Percentiles rank a stretch among this genome's conserved stretches.
Conservation (phyloP, 2,888 invertebrate species). For the Melieria picta region DNA sequence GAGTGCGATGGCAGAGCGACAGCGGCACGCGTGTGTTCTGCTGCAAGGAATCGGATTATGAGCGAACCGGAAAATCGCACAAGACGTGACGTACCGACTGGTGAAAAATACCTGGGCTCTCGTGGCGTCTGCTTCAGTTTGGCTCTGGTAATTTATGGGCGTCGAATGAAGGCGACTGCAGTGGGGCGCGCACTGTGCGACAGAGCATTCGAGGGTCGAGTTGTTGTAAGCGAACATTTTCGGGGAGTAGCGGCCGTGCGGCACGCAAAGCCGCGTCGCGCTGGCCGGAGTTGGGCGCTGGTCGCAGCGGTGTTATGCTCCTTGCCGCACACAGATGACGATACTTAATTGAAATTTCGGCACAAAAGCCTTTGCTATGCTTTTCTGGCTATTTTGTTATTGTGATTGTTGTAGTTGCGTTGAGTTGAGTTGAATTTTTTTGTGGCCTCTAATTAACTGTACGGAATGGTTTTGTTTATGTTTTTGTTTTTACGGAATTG, state of each 20-base stretch:
- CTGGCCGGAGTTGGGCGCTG: not conserved
- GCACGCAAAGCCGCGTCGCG: constrained; percentile 1
- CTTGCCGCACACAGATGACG: too few species aligned
- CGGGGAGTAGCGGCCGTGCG: not conserved
- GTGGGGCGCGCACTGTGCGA: not conserved
- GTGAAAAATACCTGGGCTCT: constrained; percentile 61
- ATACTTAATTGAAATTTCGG: too few species aligned
- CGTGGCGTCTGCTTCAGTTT: not conserved
- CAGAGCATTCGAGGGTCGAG: not conserved
- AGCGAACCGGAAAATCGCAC: constrained; percentile 54
- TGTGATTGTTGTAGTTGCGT: too few species aligned
- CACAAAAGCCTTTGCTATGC: too few species aligned
- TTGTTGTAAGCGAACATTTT: not conserved
- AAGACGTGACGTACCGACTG: constrained; percentile 58
- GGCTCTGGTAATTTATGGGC: constrained; percentile 22
- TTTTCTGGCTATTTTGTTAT: too few species aligned
- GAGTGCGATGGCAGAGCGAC: constrained; percentile 6
- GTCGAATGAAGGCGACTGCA: not conserved
- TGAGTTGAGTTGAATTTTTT: too few species aligned
- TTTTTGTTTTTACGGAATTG: too few species aligned
- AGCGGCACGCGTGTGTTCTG: constrained; percentile 28
- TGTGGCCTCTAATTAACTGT: too few species aligned
- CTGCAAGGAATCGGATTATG: constrained; percentile 23
- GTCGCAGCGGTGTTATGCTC: too few species aligned
- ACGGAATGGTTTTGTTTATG: too few species aligned